phyloP scores from a whole-genome alignment of 2,797 vertebrate genomes.

The Clamator glandarius region DNA sequence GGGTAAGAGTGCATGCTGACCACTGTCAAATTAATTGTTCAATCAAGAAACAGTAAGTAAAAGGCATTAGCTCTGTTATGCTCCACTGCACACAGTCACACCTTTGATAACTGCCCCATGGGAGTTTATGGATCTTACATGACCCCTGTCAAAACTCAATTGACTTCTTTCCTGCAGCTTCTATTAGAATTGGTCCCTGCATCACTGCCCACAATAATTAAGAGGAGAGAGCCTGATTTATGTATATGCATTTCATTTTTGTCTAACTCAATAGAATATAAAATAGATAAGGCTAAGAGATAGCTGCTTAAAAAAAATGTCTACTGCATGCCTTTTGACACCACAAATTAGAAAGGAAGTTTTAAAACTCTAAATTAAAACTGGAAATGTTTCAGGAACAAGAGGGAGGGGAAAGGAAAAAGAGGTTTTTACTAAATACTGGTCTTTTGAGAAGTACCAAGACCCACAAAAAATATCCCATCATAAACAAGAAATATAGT shows the following conservation, averaged over 20 bases:
- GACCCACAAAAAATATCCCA: not conserved
- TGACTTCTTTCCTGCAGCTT: constrained; percentile 57
- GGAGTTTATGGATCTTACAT: constrained; percentile 44
- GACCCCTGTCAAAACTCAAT: constrained; percentile 61
- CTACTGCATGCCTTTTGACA: not conserved
- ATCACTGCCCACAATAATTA: constrained; percentile 54
- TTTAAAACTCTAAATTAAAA: not conserved
- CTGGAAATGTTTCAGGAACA: not conserved
- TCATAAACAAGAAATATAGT: not conserved
- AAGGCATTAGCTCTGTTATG: constrained; percentile 32
- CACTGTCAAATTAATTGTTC: constrained; percentile 55
- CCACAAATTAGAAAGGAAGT: not conserved
- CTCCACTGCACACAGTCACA: constrained; percentile 37
- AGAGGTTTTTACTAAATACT: not conserved
- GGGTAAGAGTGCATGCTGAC: constrained; percentile 25
- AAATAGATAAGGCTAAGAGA: not conserved
- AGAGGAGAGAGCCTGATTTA: constrained; percentile 24
- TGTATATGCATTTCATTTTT: constrained; percentile 10
- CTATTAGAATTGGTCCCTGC: constrained; percentile 56
- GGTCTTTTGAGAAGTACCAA: not conserved
- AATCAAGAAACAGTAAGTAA: constrained; percentile 53
- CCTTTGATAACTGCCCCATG: constrained; percentile 20
- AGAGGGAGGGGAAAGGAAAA: not conserved
- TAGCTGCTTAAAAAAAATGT: not conserved
- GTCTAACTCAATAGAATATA: constrained; percentile 6